A percentile compares a stretch with the other conserved stretches of the same genome.
phyloP scores from a whole-genome alignment of 2,113 vertebrate genomes.

The Formicarius rufipectus region DNA sequence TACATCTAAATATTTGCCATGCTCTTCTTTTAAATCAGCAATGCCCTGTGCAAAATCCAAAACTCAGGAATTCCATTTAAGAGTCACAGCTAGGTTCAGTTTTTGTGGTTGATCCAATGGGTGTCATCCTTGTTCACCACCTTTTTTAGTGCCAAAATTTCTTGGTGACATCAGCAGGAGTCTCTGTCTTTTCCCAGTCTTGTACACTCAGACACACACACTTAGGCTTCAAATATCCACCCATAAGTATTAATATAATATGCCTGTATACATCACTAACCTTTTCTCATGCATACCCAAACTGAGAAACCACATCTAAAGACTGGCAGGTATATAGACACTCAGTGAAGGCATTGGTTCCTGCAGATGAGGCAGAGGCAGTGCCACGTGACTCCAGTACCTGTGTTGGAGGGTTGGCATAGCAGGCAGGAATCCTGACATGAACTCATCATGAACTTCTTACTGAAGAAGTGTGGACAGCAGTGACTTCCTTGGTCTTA shows the following conservation, averaged over 20 bases:
- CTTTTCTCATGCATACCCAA: not conserved
- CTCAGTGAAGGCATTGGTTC: not conserved
- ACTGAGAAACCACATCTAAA: not conserved
- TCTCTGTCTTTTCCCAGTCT: not conserved
- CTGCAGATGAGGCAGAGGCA: not conserved
- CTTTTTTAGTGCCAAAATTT: not conserved
- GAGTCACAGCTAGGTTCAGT: not conserved
- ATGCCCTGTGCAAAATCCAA: not conserved
- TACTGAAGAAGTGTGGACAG: not conserved
- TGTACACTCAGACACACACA: not conserved
- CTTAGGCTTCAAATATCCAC: not conserved
- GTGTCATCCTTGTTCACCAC: not conserved
- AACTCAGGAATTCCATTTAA: not conserved
- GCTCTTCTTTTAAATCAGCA: not conserved
- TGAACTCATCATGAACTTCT: not conserved
- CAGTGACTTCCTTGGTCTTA: not conserved
- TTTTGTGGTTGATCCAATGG: not conserved
- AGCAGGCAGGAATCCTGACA: not conserved
- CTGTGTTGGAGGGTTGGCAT: accelerated
- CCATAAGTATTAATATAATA: not conserved
- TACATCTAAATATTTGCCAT: not conserved
- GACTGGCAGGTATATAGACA: not conserved
- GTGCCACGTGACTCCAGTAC: too few species aligned
- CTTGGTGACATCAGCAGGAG: not conserved
- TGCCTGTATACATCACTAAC: not conserved